Evolutionary conservation across 1,140 invertebrate genomes (phyloP).

Genomic region (Caenorhabditis remanei): DNA sequence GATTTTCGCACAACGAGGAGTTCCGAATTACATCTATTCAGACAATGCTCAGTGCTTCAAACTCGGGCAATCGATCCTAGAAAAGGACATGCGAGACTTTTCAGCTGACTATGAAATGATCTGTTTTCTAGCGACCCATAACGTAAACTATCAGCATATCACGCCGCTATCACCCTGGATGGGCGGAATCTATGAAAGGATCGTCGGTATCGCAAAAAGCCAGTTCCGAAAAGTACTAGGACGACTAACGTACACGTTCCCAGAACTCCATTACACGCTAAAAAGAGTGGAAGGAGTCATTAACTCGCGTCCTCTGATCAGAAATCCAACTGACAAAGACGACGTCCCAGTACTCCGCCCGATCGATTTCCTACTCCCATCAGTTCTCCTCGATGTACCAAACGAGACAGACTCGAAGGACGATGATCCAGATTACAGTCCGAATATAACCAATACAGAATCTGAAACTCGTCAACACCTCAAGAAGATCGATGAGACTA

Average conservation of each 20-base stretch:
- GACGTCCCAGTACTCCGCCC: background rate
- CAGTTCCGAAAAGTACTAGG: slow-evolving; percentile 2
- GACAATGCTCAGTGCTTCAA: background rate
- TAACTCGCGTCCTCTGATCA: background rate
- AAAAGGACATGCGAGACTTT: background rate
- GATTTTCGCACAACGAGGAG: background rate
- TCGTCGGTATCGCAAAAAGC: slow-evolving; percentile 22
- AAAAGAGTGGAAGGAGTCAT: slow-evolving; percentile 4
- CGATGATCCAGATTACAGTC: background rate
- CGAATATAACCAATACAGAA: background rate
- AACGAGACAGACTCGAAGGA: background rate
- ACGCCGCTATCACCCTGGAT: slow-evolving; percentile 22
- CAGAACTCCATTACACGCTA: background rate
- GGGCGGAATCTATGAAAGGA: slow-evolving; percentile 52
- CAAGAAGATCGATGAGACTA: background rate
- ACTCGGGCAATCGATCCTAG: background rate
- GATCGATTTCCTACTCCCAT: slow-evolving; percentile 10
- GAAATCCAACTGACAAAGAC: background rate
- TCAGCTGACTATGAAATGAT: background rate
- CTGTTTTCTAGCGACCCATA: background rate
- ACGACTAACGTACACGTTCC: background rate
- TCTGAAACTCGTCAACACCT: background rate
- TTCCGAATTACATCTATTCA: background rate
- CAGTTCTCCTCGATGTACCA: background rate
- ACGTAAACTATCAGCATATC: background rate